Base-by-base conservation (phyloP, 2,888 invertebrate species). In the Leucoma salicis region DNA sequence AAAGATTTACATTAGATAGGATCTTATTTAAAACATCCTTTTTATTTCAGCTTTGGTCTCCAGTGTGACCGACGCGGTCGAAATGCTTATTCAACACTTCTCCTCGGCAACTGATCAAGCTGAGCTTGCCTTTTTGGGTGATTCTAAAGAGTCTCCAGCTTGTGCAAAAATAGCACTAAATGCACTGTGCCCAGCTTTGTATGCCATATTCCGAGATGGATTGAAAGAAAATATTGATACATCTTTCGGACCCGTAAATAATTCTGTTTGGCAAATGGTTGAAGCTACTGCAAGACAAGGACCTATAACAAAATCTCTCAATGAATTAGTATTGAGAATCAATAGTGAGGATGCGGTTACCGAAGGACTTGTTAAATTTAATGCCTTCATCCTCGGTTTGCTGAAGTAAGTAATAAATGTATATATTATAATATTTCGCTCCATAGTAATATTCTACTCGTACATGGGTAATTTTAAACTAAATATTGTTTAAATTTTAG, bases 251-350 rank as follows among this genome's bases (percentile, higher is more conserved):
- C 94, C 95, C 12, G 95, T 96, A 37, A 92, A 94, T 58, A 96
- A 97, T 73, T 95, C 95, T 5, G 95, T 96, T 36, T 97, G 97
- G 97, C 95, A 95, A 84, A 95, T 97, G 56, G 94, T 96, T 3
- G 96, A 97, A 82, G 95, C 95, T 24, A 95, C 96, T 6, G 94
- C 96, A 10, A 95, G 96, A 76, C 94, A 95, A 90, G 97, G 95
- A 35, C 95, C 95, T 8, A 92, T 96, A 48, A 95, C 96, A 5
- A 94, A 95, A 76, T 94, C 95, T 2, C 87, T 97, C 11, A 94
- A 96, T 70, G 96, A 96, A 68, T 87, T 97, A 56, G 96, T 96
- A 14, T 90, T 95, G 73, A 92, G 94, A 66, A 93, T 97, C 63
- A 96, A 96, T 76, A 93, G 93, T 49, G 95, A 96, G 78, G 94